Conservation (phyloP, 2,888 invertebrate genomes). For the Temnothorax unifasciatus region DNA sequence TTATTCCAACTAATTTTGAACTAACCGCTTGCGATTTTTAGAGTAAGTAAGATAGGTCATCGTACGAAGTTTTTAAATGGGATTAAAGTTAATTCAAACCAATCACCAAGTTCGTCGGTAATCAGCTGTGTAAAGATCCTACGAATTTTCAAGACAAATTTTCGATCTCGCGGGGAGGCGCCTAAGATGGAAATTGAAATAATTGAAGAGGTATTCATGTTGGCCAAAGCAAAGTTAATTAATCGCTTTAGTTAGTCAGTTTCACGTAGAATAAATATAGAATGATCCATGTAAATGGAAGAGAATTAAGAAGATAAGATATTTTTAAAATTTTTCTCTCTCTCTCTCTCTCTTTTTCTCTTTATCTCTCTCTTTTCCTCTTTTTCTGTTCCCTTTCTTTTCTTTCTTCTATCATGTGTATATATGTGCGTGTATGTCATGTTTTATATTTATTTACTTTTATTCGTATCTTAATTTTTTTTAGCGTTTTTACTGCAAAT, state of each 20-base stretch:
- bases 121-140: slow-evolving; percentile 29
- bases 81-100: slow-evolving; percentile 41
- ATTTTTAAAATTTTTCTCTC: neutral
- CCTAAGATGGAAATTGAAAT: neutral
- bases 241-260: slow-evolving; percentile 14
- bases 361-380: neutral
- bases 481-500: neutral
- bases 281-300: neutral
- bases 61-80: slow-evolving; percentile 38
- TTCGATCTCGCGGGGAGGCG: neutral
- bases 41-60: neutral
- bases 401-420: neutral
- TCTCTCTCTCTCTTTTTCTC: neutral
- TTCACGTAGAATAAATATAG: slow-evolving; percentile 6
- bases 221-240: slow-evolving; percentile 21
- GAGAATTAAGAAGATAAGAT: neutral
- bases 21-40: slow-evolving; percentile 20
- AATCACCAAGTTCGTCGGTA: slow-evolving; percentile 35
- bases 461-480: neutral
- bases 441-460: neutral
- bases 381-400: neutral
- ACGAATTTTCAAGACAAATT: slow-evolving; percentile 8
- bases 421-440: neutral
- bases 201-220: slow-evolving; percentile 21
- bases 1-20: slow-evolving; percentile 16